Percentiles rank a stretch among this genome's conserved stretches.
Evolutionary conservation across 2,113 vertebrate genomes (phyloP).

Genomic region (Nanorana parkeri): DNA sequence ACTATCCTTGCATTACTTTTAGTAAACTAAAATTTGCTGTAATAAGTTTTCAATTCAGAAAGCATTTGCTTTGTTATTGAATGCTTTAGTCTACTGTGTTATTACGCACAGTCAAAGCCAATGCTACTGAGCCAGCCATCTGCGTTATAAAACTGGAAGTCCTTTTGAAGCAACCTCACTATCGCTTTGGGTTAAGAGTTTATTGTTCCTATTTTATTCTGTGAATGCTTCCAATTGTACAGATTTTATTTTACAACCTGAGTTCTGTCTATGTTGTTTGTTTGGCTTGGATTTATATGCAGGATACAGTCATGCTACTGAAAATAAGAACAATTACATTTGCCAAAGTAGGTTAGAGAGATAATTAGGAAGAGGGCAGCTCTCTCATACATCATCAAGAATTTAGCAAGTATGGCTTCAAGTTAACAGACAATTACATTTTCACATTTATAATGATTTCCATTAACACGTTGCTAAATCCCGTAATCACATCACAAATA

Average conservation of each 20-base stretch:
- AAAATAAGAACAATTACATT: slow-evolving; percentile 23
- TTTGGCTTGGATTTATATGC: neutral
- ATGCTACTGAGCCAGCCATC: neutral
- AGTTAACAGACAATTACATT: slow-evolving; percentile 47
- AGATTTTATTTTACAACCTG: neutral
- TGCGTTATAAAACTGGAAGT: neutral
- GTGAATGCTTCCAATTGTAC: neutral
- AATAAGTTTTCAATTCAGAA: too few species aligned
- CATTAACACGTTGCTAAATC: slow-evolving; percentile 42
- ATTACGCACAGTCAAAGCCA: neutral
- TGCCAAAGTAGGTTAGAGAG: neutral
- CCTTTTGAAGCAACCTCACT: neutral
- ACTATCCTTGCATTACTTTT: too few species aligned
- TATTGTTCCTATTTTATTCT: neutral
- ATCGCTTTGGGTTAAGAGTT: neutral
- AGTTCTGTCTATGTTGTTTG: neutral
- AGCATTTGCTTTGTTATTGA: neutral
- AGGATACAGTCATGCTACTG: neutral
- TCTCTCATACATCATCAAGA: slow-evolving; percentile 12
- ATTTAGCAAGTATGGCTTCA: neutral
- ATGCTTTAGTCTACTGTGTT: neutral
- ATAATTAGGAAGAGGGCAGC: slow-evolving; percentile 16
- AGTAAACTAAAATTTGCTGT: too few species aligned
- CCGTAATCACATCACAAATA: slow-evolving; percentile 43
- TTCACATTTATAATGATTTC: slow-evolving; percentile 42